A percentile compares a stretch with the other conserved stretches of the same genome.
phyloP scores from a whole-genome alignment of 2,888 invertebrate species.

The Phalangium opilio region DNA sequence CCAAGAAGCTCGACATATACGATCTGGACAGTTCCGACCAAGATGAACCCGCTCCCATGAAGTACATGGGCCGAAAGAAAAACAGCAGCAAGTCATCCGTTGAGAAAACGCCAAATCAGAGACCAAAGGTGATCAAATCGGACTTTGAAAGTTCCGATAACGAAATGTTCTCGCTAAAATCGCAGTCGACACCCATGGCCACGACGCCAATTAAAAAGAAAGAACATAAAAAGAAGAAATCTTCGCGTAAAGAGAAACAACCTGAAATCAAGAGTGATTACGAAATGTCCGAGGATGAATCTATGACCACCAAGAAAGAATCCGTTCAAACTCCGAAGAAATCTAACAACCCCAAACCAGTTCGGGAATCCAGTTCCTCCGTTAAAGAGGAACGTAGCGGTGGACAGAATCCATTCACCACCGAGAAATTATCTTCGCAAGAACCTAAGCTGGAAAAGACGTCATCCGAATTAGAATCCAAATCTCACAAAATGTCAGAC shows the following conservation, averaged over 20 bases:
- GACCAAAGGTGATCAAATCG: constrained; percentile 2
- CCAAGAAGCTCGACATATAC: constrained; percentile 12
- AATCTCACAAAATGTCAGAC: constrained; percentile 22
- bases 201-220: constrained; percentile 12
- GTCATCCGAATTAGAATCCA: constrained; percentile 4
- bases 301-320: constrained; percentile 28
- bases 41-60: constrained; percentile 4
- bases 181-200: neutral
- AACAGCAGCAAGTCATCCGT: neutral
- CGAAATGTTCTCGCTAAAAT: neutral
- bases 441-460: constrained; percentile 6
- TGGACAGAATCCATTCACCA: neutral
- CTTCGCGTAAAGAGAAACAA: constrained; percentile 9
- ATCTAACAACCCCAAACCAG: too few relatives aligned
- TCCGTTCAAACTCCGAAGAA: neutral
- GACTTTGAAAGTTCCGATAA: constrained; percentile 11
- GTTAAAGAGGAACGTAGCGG: neutral
- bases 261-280: constrained; percentile 1
- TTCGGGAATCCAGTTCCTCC: neutral
- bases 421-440: constrained; percentile 12
- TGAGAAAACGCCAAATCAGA: neutral
- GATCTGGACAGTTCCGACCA: constrained; percentile 21
- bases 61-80: neutral
- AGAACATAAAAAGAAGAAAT: constrained; percentile 15
- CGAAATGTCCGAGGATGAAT: neutral